A percentile compares a stretch with the other conserved stretches of the same genome.
These are phyloP conservation scores for Physocephala rufipes DNA, from an alignment of 2,888 invertebrate genomes.

Conservation along the genomic window DNA sequence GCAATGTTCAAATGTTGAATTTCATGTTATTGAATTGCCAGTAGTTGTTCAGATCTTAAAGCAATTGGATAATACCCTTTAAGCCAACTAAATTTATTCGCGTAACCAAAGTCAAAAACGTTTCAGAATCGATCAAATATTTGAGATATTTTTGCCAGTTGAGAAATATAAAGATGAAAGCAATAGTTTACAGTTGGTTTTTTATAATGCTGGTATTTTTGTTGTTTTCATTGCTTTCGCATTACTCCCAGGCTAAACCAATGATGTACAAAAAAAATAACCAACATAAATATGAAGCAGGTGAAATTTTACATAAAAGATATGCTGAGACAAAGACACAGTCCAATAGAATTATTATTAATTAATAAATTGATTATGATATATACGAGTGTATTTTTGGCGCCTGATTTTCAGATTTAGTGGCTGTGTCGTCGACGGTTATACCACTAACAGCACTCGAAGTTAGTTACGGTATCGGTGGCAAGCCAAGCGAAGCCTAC, in stretches of 20 bases:
- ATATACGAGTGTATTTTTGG: conserved; percentile 16
- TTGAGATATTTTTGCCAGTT: conserved; percentile 7
- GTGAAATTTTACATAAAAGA: too few species aligned
- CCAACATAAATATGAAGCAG: conserved; percentile 68
- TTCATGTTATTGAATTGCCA: conserved; percentile 33
- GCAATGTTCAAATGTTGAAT: conserved; percentile 16
- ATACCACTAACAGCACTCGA: conserved; percentile 73
- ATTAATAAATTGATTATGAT: neutral
- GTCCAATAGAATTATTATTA: neutral
- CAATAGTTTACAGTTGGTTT: neutral
- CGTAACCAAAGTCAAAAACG: conserved; percentile 22
- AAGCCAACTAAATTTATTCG: conserved; percentile 2
- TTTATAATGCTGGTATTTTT: conserved; percentile 34
- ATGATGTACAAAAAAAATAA: conserved; percentile 68
- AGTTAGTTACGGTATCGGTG: conserved; percentile 69
- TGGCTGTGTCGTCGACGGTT: conserved; percentile 74
- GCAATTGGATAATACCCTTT: conserved; percentile 42
- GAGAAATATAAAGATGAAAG: conserved; percentile 8
- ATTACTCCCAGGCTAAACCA: conserved; percentile 53
- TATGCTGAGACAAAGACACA: too few species aligned
- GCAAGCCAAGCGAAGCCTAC: conserved; percentile 64
- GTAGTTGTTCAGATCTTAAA: conserved; percentile 46
- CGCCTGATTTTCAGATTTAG: conserved; percentile 68
- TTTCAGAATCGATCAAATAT: conserved; percentile 11
- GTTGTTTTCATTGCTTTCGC: conserved; percentile 44